Evolutionary conservation across 2,888 invertebrate species (phyloP).

Genomic region (Euplagia quadripunctaria): DNA sequence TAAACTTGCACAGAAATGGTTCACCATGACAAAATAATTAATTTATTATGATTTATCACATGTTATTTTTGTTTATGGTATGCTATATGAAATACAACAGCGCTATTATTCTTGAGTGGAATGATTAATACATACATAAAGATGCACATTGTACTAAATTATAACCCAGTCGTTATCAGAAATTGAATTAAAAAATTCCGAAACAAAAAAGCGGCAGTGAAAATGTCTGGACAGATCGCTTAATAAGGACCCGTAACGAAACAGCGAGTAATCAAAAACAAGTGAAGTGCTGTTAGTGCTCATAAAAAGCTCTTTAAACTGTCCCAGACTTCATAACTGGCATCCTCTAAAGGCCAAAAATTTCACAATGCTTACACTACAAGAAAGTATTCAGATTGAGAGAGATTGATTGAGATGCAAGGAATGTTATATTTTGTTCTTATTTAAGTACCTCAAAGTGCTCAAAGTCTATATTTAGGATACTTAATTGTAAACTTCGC

Average conservation of each 20-base stretch:
- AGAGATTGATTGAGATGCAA: slow-evolving; percentile 53
- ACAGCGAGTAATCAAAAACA: slow-evolving; percentile 68
- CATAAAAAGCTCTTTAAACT: slow-evolving; percentile 72
- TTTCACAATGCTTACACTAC: slow-evolving; percentile 65
- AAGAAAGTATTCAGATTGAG: slow-evolving; percentile 55
- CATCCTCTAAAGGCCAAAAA: slow-evolving; percentile 64
- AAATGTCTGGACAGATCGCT: slow-evolving; percentile 64
- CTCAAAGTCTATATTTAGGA: not conserved
- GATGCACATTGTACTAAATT: slow-evolving; percentile 48
- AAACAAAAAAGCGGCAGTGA: slow-evolving; percentile 53
- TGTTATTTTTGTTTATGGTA: slow-evolving; percentile 18
- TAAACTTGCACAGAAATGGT: slow-evolving; percentile 28
- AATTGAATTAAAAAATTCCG: slow-evolving; percentile 60
- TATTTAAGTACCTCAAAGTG: not conserved
- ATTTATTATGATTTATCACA: slow-evolving; percentile 23
- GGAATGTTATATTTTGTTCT: slow-evolving; percentile 25
- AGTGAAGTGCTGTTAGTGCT: slow-evolving; percentile 65
- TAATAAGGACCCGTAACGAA: slow-evolving; percentile 69
- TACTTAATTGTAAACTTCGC: not conserved
- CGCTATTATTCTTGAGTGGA: slow-evolving; percentile 22
- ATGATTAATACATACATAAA: slow-evolving; percentile 29
- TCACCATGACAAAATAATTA: slow-evolving; percentile 33
- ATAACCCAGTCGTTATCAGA: slow-evolving; percentile 55
- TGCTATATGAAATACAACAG: slow-evolving; percentile 20
- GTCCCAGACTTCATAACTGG: slow-evolving; percentile 67